Evolutionary conservation across 2,797 vertebrate species (phyloP), one percentile per base, ranked within the genome.

Genomic region (Bovichtus diacanthus): DNA sequence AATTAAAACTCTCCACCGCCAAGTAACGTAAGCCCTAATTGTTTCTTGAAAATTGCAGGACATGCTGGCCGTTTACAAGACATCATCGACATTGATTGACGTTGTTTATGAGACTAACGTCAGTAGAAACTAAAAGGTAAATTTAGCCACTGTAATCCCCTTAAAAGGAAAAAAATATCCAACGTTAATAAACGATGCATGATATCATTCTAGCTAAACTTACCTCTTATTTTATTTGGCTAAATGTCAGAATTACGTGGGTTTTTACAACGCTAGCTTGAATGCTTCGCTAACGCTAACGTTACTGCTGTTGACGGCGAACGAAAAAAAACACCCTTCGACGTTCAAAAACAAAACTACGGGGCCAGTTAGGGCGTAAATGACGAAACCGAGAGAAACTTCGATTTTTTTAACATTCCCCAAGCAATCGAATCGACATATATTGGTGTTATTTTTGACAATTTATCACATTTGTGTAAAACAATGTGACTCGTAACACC

Each of bases 291-390:
- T 81, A 70, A 75, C 10, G 86, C 83, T 90, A 85, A 74, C 58
- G 76, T 9, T 72, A 39, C n/a, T 63, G 74, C 46, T 56, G 62
- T 21, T 75, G 67, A 86, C 76, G 72, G 87, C 76, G 74, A 66
- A 66, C 59, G 83, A 72, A 25, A 73, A 31, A 87, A 87, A 69
- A 86, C 88, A 88, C 80, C 88, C 79, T 87, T 76, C 77, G 87
- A 80, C 85, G 89, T 3, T 61, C 5, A 55, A 82, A 85, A 80
- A 65, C 70, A 50, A 31, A 85, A 67, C 54, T 36, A 58, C 31
- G 6, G 54, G 25, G 8, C 9, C 58, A 80, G 41, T 71, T 84
- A 61, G 69, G n/a, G 5, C 44, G 51, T 3, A 47, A 70, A 39
- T 13, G 9, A 64, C 16, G 29, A 8, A 73, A 71, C 65, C 67